These are phyloP conservation scores for Callopanchax toddi DNA, from an alignment of 2,113 vertebrate genomes.

Conservation along the genomic window DNA sequence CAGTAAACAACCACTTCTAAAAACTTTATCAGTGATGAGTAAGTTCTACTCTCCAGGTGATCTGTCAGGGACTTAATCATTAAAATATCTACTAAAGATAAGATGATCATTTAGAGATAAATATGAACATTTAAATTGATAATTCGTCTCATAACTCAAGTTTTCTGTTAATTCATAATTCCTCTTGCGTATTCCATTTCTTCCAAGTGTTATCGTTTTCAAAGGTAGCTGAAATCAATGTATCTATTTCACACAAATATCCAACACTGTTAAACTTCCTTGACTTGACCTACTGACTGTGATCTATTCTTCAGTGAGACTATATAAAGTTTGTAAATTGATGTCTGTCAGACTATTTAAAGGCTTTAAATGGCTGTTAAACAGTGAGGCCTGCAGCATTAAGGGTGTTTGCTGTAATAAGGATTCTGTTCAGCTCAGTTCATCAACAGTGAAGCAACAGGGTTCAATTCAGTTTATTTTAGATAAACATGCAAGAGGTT, in stretches of 20 bases:
- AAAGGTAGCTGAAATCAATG: neutral
- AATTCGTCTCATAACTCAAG: too few species aligned
- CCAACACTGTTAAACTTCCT: neutral
- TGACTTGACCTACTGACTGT: constrained; percentile 22
- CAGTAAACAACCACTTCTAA: constrained; percentile 7
- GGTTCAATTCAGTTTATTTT: constrained; percentile 15
- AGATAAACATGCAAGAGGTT: constrained; percentile 24
- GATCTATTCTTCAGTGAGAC: constrained; percentile 1
- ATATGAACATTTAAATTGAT: too few species aligned
- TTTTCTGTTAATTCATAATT: too few species aligned
- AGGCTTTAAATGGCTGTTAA: neutral
- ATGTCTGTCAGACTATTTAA: constrained; percentile 10
- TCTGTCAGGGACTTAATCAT: too few species aligned
- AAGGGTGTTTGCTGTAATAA: too few species aligned
- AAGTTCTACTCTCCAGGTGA: too few species aligned
- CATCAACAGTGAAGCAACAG: neutral
- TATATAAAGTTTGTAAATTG: constrained; percentile 20
- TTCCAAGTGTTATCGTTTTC: neutral
- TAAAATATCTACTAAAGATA: too few species aligned
- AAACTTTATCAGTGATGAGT: too few species aligned
- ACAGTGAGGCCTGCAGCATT: too few species aligned
- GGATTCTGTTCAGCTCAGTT: too few species aligned
- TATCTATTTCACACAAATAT: neutral
- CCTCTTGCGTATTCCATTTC: neutral
- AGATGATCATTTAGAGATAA: too few species aligned